Base-by-base conservation (phyloP, 2,888 invertebrate species). In the Schizotus pectinicornis region DNA sequence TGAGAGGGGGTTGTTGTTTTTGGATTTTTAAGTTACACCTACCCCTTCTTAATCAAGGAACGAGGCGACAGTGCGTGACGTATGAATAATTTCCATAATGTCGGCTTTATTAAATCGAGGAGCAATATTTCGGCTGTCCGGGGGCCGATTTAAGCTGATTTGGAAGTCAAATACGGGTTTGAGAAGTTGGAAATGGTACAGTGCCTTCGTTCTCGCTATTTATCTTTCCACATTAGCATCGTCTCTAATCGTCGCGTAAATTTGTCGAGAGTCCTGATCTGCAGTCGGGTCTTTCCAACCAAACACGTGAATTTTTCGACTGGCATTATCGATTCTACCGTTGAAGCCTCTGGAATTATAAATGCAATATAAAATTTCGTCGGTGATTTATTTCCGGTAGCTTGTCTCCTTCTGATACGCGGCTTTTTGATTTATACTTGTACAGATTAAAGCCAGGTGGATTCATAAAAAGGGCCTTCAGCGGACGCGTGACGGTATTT, bases 31-130 rank as follows among this genome's bases (percentile, higher is more conserved):
- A n/a, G n/a, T n/a, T 22, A 22, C 22, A 22, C 22, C 22, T 22
- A 22, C 22, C 22, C 22, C 5, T 22, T 22, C 22, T 22, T 22
- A 22, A 22, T 22, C 22, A 22, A 22, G 22, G 5, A 22, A 22
- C 22, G 3, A 22, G 5, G 5, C 2, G 22, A 22, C 22, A 22
- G n/a, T n/a, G n/a, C n/a, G n/a, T 22, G 22, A 3, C 5, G 22
- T 54, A 54, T 54, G 54, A 54, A 54, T 54, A 54, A 54, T 54
- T 47, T 54, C 41, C 47, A 54, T 54, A 47, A 54, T 54, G 43
- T 39, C 33, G 31, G 41, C 39, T 54, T 54, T 54, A 54, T 54
- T 54, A 54, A 54, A 54, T 54, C 35, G 54, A 41, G 54, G 47
- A 41, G 54, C 39, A 54, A 54, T 54, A 54, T 54, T 54, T 54